These are phyloP conservation scores for Chlorospingus flavigularis DNA, from an alignment of 2,797 vertebrate species.

Conservation along the genomic window DNA sequence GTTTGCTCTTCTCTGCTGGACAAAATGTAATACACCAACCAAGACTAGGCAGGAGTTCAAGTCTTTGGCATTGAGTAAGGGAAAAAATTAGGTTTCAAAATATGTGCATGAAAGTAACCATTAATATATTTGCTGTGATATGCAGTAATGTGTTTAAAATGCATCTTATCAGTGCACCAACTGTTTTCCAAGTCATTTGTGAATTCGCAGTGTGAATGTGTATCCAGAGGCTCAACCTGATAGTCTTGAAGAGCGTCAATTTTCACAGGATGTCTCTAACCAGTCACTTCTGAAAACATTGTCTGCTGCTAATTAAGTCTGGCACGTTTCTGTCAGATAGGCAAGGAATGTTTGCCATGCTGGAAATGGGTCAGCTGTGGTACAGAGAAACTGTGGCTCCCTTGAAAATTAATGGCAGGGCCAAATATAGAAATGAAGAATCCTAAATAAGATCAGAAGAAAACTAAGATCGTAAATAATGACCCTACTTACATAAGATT, in stretches of 20 bases:
- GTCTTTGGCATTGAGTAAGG: background rate
- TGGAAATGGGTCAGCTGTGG: background rate
- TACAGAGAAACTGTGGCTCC: background rate
- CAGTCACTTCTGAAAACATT: conserved; percentile 20
- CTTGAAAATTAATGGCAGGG: background rate
- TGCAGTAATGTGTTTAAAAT: background rate
- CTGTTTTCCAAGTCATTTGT: conserved; percentile 3
- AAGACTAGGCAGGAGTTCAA: background rate
- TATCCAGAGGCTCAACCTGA: conserved; percentile 29
- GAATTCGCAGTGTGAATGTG: background rate
- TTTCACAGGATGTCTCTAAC: conserved; percentile 41
- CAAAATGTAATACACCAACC: background rate
- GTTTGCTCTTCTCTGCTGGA: background rate
- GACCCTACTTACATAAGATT: background rate
- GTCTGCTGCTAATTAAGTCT: conserved; percentile 34
- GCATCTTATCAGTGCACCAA: background rate
- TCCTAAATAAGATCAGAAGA: background rate
- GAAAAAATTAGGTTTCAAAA: background rate
- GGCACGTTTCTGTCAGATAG: conserved; percentile 14
- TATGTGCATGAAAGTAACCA: background rate
- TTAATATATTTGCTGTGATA: background rate
- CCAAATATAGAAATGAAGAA: background rate
- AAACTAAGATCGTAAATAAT: background rate
- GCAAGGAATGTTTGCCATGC: background rate
- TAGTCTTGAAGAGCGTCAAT: background rate